Evolutionary conservation across 2,113 vertebrate species (phyloP).

Genomic region (Rutilus rutilus): DNA sequence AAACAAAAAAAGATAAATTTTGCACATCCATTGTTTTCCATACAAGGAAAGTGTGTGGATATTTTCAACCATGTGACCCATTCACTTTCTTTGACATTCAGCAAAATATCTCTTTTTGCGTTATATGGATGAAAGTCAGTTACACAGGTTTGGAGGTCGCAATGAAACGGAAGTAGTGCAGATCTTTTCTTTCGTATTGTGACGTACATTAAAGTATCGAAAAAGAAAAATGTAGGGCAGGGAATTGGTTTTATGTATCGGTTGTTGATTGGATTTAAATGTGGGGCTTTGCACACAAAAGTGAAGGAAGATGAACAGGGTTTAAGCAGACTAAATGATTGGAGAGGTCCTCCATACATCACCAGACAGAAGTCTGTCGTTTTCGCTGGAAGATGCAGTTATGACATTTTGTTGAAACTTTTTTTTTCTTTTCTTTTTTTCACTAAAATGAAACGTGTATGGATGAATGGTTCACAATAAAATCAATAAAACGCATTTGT

Average conservation of each 20-base stretch:
- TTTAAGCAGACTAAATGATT: neutral
- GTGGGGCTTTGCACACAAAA: neutral
- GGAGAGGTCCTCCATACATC: neutral
- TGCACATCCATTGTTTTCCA: no score
- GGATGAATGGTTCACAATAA: neutral
- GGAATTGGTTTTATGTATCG: neutral
- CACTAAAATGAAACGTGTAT: neutral
- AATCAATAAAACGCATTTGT: neutral
- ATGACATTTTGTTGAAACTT: neutral
- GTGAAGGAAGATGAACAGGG: neutral
- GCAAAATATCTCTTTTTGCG: no score
- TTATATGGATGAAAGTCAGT: no score
- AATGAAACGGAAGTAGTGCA: neutral
- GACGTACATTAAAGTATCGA: neutral
- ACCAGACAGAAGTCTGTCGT: neutral
- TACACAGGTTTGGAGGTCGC: neutral
- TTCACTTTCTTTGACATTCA: no score
- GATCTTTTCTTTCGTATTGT: neutral
- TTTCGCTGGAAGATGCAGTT: neutral
- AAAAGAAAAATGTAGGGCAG: neutral
- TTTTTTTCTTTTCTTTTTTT: no score
- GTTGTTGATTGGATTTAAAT: neutral
- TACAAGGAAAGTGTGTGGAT: no score
- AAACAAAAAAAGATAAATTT: neutral
- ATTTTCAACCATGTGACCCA: no score